These are phyloP conservation scores for Agrotis puta DNA, from an alignment of 2,888 invertebrate genomes.

Conservation along the genomic window DNA sequence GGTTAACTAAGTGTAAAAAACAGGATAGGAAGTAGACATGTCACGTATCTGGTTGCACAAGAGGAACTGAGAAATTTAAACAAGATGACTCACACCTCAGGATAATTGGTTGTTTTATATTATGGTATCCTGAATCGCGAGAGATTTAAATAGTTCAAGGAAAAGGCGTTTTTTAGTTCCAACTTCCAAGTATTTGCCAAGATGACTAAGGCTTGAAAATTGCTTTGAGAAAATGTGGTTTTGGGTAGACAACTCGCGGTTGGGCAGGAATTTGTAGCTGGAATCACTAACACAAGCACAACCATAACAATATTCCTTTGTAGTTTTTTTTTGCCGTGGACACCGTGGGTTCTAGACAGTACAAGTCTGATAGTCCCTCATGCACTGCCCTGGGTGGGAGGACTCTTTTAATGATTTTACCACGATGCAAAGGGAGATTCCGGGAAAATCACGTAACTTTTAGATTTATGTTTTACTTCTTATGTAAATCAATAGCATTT, in stretches of 20 bases:
- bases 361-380: too few species aligned
- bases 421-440: too few species aligned
- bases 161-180: conserved; percentile 30
- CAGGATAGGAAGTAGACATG: too few species aligned
- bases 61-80: conserved; percentile 2
- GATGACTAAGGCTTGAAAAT: conserved; percentile 35
- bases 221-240: conserved; percentile 18
- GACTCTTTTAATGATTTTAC: too few species aligned
- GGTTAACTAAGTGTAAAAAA: too few species aligned
- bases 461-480: too few species aligned
- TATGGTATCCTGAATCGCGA: conserved; percentile 4
- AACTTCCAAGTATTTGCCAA: conserved; percentile 28
- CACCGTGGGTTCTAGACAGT: too few species aligned
- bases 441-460: too few species aligned
- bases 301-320: not conserved
- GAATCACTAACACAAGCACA: too few species aligned
- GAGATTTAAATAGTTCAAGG: conserved; percentile 31
- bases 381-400: too few species aligned
- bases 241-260: not conserved
- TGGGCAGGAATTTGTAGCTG: not conserved
- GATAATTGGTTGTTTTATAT: not conserved
- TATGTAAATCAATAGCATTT: too few species aligned
- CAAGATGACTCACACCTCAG: conserved; percentile 22
- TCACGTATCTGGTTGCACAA: not conserved
- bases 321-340: too few species aligned